Evolutionary conservation across 2,113 vertebrate species (phyloP).

Genomic region (Archocentrus centrarchus): DNA sequence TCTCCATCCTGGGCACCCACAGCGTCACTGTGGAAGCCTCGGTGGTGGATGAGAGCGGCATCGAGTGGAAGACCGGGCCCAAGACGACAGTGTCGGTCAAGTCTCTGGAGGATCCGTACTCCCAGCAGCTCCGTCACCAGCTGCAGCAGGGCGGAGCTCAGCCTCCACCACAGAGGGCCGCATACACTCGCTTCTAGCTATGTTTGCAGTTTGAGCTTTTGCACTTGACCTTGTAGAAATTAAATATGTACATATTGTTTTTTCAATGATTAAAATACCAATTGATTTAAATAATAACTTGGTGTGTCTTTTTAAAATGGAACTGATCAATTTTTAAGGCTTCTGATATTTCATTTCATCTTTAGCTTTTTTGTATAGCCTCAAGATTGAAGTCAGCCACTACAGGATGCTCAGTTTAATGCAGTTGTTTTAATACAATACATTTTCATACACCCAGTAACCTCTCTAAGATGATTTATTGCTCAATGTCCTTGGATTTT

Average conservation of each 20-base stretch:
- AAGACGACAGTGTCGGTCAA: slow-evolving; percentile 92
- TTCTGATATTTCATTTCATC: background rate
- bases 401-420: background rate
- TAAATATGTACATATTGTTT: slow-evolving; percentile 47
- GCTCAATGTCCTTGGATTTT: slow-evolving; percentile 42
- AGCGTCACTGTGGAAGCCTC: slow-evolving; percentile 94
- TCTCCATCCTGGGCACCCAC: slow-evolving; percentile 91
- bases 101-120: slow-evolving; percentile 94
- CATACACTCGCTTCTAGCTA: slow-evolving; percentile 69
- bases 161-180: slow-evolving; percentile 65
- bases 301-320: background rate
- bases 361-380: background rate
- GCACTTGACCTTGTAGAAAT: slow-evolving; percentile 6
- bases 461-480: background rate
- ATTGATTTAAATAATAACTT: slow-evolving; percentile 1
- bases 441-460: background rate
- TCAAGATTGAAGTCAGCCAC: background rate
- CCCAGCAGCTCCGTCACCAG: slow-evolving; percentile 91
- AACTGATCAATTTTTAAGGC: background rate
- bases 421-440: background rate
- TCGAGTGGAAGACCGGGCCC: slow-evolving; percentile 95
- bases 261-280: slow-evolving; percentile 48
- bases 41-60: slow-evolving; percentile 91
- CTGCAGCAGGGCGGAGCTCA: slow-evolving; percentile 77
- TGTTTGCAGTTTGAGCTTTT: background rate